These are phyloP conservation scores for Yoshiicerus persimilis DNA, from an alignment of 1,140 invertebrate species.

Conservation along the genomic window DNA sequence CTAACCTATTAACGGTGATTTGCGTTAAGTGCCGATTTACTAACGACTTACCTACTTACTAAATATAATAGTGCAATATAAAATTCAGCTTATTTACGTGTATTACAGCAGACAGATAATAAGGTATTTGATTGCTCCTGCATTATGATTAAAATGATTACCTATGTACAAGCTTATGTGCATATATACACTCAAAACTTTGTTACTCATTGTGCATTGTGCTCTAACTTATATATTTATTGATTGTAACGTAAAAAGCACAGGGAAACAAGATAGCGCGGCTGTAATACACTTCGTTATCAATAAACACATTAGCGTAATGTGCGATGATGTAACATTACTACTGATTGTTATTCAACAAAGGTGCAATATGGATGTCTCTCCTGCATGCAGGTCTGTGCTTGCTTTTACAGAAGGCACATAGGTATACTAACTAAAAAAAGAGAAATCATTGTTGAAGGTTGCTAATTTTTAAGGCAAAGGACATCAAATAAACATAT, in stretches of 20 bases:
- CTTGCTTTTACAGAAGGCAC: neutral
- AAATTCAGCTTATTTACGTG: too few species aligned
- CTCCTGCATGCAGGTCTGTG: neutral
- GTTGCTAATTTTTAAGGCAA: neutral
- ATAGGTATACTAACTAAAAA: too few species aligned
- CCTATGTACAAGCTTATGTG: neutral
- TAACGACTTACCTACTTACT: too few species aligned
- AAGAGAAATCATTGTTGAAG: neutral
- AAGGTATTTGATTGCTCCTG: too few species aligned
- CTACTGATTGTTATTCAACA: neutral
- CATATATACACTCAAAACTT: neutral
- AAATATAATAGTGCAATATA: too few species aligned
- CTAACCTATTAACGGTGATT: too few species aligned
- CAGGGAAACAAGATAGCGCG: neutral
- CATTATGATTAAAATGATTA: too few species aligned
- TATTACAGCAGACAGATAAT: neutral
- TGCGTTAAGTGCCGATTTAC: too few species aligned
- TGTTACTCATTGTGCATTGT: too few species aligned
- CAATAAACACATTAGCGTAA: neutral
- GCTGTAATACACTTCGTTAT: neutral
- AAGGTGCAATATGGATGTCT: neutral
- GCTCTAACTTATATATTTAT: neutral
- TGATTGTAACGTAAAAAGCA: neutral
- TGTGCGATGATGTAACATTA: neutral
- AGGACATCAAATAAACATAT: neutral